phyloP scores from a whole-genome alignment of 37 sponge, comb jelly and placozoan genomes.

The Agelas oroides region DNA sequence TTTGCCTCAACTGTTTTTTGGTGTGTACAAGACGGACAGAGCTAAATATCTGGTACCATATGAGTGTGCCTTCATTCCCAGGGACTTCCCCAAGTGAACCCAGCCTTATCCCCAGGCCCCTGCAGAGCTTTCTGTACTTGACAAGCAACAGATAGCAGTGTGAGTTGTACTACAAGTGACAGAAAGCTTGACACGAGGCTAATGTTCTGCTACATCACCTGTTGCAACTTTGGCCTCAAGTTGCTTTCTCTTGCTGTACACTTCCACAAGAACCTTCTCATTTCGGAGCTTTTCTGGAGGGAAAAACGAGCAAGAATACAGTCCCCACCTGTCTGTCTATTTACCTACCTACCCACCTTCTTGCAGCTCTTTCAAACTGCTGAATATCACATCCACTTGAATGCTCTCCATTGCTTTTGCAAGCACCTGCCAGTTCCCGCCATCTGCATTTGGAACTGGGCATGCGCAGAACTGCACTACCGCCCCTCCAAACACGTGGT shows the following conservation, averaged over 20 bases:
- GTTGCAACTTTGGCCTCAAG: slow-evolving; percentile 37
- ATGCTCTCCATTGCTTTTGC: slow-evolving; percentile 20
- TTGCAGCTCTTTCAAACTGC: slow-evolving; percentile 58
- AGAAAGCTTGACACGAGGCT: no score
- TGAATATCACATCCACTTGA: slow-evolving; percentile 55
- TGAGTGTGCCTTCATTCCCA: background rate
- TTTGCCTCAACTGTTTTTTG: background rate
- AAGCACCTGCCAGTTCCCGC: background rate
- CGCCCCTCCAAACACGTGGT: slow-evolving; percentile 26
- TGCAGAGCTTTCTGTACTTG: no score
- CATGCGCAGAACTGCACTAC: background rate
- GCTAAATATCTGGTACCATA: background rate
- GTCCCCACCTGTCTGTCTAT: background rate
- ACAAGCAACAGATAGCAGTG: no score
- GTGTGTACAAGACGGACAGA: background rate
- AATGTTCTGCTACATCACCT: background rate
- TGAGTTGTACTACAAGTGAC: no score
- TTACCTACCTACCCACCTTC: slow-evolving; percentile 13
- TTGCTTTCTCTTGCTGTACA: slow-evolving; percentile 32
- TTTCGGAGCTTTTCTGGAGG: slow-evolving; percentile 32
- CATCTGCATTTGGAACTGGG: background rate
- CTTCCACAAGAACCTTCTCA: slow-evolving; percentile 47
- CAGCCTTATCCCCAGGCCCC: no score
- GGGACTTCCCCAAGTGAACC: no score
- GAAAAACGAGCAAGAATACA: no score